Percentiles rank a stretch among this genome's conserved stretches.
Conservation (phyloP, 2,113 vertebrate genomes). For the Tiliqua scincoides region DNA sequence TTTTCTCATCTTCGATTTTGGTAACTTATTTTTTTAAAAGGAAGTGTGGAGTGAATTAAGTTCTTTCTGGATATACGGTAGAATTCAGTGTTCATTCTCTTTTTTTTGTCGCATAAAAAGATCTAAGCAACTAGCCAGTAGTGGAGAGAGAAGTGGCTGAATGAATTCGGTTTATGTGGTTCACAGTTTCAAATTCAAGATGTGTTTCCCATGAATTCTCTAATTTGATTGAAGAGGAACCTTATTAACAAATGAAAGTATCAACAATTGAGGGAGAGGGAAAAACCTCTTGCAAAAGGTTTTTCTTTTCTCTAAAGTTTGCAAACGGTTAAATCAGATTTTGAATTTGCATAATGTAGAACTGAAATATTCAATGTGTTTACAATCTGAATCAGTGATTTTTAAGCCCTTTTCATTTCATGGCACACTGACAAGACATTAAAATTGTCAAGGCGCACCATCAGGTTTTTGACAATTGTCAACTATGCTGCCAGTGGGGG, state of each 20-base stretch:
- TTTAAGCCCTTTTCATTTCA: too few species aligned
- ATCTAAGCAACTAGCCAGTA: background rate
- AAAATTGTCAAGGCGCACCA: too few species aligned
- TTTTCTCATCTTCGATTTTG: background rate
- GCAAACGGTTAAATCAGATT: background rate
- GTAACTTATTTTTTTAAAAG: background rate
- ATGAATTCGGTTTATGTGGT: background rate
- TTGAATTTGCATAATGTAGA: background rate
- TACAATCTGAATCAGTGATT: too few species aligned
- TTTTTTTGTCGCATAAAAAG: background rate
- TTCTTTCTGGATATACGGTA: background rate
- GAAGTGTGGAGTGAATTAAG: background rate
- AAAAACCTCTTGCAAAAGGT: background rate
- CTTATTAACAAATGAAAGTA: background rate
- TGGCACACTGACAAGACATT: too few species aligned
- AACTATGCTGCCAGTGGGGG: too few species aligned
- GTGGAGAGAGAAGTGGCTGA: background rate
- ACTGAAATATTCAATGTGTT: background rate
- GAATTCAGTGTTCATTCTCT: background rate
- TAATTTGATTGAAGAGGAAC: background rate
- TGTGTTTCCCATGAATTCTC: background rate
- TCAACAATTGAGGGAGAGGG: background rate
- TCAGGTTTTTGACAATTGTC: too few species aligned
- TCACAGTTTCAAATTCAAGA: background rate
- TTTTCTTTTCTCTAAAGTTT: background rate